Base-by-base conservation (phyloP, 1,140 invertebrate species). In the Asobara japonica region DNA sequence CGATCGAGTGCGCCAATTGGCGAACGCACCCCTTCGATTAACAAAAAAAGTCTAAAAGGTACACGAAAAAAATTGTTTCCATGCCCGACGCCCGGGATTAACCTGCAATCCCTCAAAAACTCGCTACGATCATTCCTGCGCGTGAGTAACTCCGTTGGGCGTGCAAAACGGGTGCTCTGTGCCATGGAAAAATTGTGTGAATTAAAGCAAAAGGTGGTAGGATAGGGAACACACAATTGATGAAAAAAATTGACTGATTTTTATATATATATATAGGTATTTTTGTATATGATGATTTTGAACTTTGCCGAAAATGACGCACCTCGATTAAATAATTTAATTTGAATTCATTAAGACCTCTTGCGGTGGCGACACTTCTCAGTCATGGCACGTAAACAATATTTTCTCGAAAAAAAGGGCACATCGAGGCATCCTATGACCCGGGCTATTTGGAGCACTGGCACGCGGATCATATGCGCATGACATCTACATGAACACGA, bases 1-100 rank as follows among this genome's bases (percentile, higher is more conserved):
- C 48, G 36, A 69, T 60, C 67, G 67, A 61, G 25, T 36, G 45
- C 20, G 48, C 38, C 48, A 69, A 60, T 69, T 61, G 66, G 13
- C 30, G 67, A 38, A 60, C 18, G 29, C 29, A 18, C 25, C 22
- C 31, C 45, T 60, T 69, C 45, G 38, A 41, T 45, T 38, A 45
- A 66, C 41, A 66, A 45, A 66, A 66, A 66, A 66, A n/a, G 6
- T n/a, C 1, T 16, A 2, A 41, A 25, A 29, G 33, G 18, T 31
- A 31, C 29, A 29, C n/a, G 25, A 56, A 56, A 51, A 65, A 65
- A 65, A 65, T 41, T 65, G 18, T 41, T 2, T 45, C 38, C 18
- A 45, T 66, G 25, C 36, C 29, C 38, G 60, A 62, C 60, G n/a
- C 31, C 51, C 7, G 22, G 65, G 33, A 66, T 66, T 41, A 48